Evolutionary conservation across 2,797 vertebrate species (phyloP).

Genomic region (Falco novaeseelandiae): DNA sequence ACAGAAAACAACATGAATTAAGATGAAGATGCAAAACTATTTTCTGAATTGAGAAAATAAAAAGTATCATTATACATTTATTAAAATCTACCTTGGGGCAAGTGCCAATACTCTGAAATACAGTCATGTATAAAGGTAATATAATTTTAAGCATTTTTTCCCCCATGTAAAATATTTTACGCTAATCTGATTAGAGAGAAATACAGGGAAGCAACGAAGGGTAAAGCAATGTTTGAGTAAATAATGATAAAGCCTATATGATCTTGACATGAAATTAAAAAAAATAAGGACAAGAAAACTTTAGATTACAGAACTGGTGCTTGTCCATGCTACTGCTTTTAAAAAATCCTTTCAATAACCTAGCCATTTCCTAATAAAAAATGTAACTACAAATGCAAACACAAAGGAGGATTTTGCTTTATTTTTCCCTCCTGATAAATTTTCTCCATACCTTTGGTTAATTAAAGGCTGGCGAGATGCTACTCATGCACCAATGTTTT

Average conservation of each 20-base stretch:
- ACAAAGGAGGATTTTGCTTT: not conserved
- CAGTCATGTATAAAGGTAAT: constrained; percentile 43
- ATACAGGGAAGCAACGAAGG: constrained; percentile 20
- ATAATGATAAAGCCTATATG: constrained; percentile 3
- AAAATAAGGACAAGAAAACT: constrained; percentile 20
- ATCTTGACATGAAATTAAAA: not conserved
- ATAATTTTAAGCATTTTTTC: constrained; percentile 27
- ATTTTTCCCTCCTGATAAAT: not conserved
- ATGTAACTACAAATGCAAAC: constrained; percentile 20
- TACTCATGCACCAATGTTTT: not conserved
- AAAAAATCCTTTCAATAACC: constrained; percentile 22
- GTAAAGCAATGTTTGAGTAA: constrained; percentile 23
- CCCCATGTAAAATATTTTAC: constrained; percentile 27
- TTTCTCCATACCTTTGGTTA: constrained; percentile 11
- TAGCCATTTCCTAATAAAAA: constrained; percentile 18
- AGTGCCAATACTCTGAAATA: constrained; percentile 48
- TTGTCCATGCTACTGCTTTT: constrained; percentile 48
- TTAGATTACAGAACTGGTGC: constrained; percentile 45
- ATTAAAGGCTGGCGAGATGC: constrained; percentile 2
- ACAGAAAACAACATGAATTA: constrained; percentile 58
- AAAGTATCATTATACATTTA: constrained; percentile 13
- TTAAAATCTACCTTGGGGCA: constrained; percentile 43
- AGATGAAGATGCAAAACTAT: constrained; percentile 61
- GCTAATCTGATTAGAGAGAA: constrained; percentile 33
- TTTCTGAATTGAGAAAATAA: constrained; percentile 55